phyloP scores from a whole-genome alignment of 2,113 vertebrate species.

The Rhinolophus ferrumequinum region DNA sequence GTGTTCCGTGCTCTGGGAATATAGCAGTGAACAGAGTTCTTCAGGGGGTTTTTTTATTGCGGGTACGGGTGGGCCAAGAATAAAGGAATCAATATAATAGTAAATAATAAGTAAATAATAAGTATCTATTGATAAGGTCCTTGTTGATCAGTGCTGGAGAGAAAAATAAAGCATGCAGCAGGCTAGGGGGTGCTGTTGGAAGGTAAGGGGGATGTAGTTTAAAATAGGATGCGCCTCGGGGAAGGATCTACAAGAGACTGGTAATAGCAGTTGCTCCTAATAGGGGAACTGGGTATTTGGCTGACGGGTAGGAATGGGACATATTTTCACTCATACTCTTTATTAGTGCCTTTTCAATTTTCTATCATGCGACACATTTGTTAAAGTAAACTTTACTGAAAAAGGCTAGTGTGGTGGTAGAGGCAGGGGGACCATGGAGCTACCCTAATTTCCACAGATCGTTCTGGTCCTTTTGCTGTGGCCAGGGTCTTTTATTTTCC shows the following conservation, averaged over 20 bases:
- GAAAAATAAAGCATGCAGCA: background rate
- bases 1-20: background rate
- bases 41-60: background rate
- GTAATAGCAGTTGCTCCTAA: background rate
- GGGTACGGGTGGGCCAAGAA: background rate
- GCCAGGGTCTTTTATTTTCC: background rate
- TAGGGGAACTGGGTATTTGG: background rate
- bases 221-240: background rate
- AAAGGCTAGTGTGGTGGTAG: background rate
- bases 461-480: background rate
- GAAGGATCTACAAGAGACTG: background rate
- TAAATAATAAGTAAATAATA: constrained; percentile 9
- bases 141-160: background rate
- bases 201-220: background rate
- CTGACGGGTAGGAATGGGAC: background rate
- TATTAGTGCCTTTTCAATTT: background rate
- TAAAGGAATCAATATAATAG: constrained; percentile 29
- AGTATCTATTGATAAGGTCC: background rate
- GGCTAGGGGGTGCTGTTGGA: background rate
- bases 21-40: background rate
- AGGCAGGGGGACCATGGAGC: background rate
- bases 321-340: background rate
- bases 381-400: background rate
- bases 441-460: background rate
- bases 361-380: background rate